Base-by-base conservation (phyloP, 2,888 invertebrate genomes). In the Salticus scenicus region DNA sequence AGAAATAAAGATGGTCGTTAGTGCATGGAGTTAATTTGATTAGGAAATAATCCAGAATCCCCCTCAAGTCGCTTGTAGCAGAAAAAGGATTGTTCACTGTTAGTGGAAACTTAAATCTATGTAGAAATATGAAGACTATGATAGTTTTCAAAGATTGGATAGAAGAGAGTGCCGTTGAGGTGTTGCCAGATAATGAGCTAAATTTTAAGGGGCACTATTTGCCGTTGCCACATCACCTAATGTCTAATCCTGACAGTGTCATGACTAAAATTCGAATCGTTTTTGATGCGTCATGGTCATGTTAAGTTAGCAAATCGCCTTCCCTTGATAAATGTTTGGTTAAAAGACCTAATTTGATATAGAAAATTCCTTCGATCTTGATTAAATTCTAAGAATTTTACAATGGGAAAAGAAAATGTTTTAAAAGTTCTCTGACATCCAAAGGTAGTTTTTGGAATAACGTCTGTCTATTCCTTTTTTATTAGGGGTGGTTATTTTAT, bases 191-290 rank as follows among this genome's bases (percentile, higher is more conserved):
- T 4, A 7, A 41, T 42, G 33, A 74, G 47, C 14, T 28, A 30
- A 42, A 37, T n/a, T n/a, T 7, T 51, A 47, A 51, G 41, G 72
- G 72, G 4, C 51, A 72, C 24, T 72, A 72, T n/a, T n/a, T 72
- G 4, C n/a, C n/a, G n/a, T n/a, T n/a, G n/a, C 42, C 71, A 1
- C 90, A 89, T 80, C 85, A 88, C 20, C 88, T 86, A 0, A 89
- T 90, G 7, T 28, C 89, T 7, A 89, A 89, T 51, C 57, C 75
- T 5, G 74, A 84, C 1, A 87, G 86, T 63, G 1, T 42, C 2
- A 88, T 89, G 0, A 89, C 89, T n/a, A 80, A 81, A 41, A 75
- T 89, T 2, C 70, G 89, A 30, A 89, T 89, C 4, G 88, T 89
- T 0, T 89, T 89, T 82, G 88, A 89, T 28, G 33, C 64, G 4